Conservation (phyloP, 2,113 vertebrate genomes). For the Calyptomena viridis region DNA sequence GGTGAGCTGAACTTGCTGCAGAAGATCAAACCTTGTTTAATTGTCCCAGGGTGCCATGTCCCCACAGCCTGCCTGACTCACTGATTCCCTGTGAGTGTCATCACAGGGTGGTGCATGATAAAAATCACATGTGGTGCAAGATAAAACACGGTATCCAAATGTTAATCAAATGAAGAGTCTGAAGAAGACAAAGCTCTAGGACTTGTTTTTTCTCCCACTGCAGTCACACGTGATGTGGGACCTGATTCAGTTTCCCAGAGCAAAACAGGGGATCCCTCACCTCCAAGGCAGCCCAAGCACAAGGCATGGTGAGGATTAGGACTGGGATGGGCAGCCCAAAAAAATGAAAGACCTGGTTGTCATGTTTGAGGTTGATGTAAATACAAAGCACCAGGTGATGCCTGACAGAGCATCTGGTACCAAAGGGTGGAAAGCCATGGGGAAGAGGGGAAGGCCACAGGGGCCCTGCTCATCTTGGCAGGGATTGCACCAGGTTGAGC, state of each 20-base stretch:
- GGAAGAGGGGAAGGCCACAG: not conserved
- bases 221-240: rapidly evolving
- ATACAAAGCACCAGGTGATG: not conserved
- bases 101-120: too few relatives aligned
- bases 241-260: not conserved
- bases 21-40: not conserved
- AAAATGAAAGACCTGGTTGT: not conserved
- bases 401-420: not conserved
- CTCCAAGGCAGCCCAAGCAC: too few relatives aligned
- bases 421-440: not conserved
- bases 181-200: not conserved
- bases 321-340: not conserved
- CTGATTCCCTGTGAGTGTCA: too few relatives aligned
- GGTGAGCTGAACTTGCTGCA: not conserved
- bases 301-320: rapidly evolving
- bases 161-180: not conserved
- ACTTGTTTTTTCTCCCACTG: not conserved
- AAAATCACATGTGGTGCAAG: not conserved
- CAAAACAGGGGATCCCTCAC: not conserved
- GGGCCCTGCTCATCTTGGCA: not conserved
- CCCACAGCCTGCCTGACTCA: not conserved
- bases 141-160: not conserved
- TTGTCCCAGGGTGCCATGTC: not conserved
- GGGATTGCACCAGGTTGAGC: not conserved
- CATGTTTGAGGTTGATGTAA: not conserved